A percentile compares a stretch with the other conserved stretches of the same genome.
These are phyloP conservation scores for Tor tambroides DNA, from an alignment of 2,113 vertebrate species.

Conservation along the genomic window DNA sequence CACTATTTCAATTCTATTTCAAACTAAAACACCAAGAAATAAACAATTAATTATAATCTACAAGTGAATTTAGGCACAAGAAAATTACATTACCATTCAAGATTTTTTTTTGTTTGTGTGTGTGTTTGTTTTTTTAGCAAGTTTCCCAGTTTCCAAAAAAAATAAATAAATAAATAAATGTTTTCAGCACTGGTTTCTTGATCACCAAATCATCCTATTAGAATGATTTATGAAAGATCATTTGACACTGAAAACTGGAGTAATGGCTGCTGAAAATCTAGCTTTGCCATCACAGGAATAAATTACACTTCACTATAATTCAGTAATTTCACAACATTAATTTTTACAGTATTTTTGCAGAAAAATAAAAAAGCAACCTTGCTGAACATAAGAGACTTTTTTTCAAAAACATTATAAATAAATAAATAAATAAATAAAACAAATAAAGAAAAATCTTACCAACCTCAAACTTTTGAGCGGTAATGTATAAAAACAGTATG, in stretches of 20 bases:
- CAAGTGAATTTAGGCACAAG: background rate
- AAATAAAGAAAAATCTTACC: too few species aligned
- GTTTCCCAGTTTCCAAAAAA: too few species aligned
- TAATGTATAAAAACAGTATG: too few species aligned
- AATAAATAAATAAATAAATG: too few species aligned
- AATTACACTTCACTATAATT: background rate
- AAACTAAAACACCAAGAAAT: background rate
- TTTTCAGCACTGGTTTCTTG: too few species aligned
- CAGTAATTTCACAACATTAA: background rate
- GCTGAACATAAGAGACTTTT: too few species aligned
- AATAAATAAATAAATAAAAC: too few species aligned
- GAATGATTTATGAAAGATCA: background rate
- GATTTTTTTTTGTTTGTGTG: too few species aligned
- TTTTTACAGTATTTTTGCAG: background rate
- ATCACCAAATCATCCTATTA: background rate
- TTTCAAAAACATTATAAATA: too few species aligned
- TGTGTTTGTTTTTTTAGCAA: too few species aligned
- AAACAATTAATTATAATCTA: background rate
- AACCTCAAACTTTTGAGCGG: background rate
- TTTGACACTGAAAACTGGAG: background rate
- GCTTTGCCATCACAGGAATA: background rate
- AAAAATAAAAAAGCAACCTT: too few species aligned
- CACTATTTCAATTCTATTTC: too few species aligned
- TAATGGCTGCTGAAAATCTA: background rate
- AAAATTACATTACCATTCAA: background rate